A percentile compares a stretch with the other conserved stretches of the same genome.
phyloP scores from a whole-genome alignment of 2,113 vertebrate species.

The Cygnus buccinator region DNA sequence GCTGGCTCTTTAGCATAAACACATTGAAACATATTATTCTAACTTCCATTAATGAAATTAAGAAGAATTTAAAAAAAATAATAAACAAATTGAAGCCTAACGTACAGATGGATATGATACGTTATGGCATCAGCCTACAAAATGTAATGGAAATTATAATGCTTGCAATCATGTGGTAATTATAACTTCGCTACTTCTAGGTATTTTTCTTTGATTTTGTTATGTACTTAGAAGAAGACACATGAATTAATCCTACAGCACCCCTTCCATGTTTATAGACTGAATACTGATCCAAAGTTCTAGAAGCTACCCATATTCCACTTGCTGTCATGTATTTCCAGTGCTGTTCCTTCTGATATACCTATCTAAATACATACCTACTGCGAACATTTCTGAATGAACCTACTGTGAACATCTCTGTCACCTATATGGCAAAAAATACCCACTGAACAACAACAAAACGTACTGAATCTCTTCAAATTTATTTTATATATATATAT shows the following conservation, averaged over 20 bases:
- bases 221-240: not conserved
- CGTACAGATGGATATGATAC: not conserved
- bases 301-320: not conserved
- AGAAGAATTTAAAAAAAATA: not conserved
- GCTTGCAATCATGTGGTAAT: not conserved
- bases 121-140: not conserved
- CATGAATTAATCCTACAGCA: not conserved
- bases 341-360: not conserved
- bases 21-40: not conserved
- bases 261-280: not conserved
- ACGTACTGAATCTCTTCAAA: not conserved
- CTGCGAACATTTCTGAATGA: not conserved
- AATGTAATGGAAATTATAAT: not conserved
- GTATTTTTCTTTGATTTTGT: not conserved
- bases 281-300: not conserved
- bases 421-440: not conserved
- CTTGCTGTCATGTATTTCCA: not conserved
- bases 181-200: not conserved
- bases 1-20: not conserved
- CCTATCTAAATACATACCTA: not conserved
- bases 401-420: not conserved
- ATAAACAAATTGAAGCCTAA: not conserved
- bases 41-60: not conserved
- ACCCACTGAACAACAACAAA: not conserved
- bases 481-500: too few relatives aligned